A percentile compares a stretch with the other conserved stretches of the same genome.
Conservation (phyloP, 1,140 invertebrate genomes). For the Probaryconus sp. region DNA sequence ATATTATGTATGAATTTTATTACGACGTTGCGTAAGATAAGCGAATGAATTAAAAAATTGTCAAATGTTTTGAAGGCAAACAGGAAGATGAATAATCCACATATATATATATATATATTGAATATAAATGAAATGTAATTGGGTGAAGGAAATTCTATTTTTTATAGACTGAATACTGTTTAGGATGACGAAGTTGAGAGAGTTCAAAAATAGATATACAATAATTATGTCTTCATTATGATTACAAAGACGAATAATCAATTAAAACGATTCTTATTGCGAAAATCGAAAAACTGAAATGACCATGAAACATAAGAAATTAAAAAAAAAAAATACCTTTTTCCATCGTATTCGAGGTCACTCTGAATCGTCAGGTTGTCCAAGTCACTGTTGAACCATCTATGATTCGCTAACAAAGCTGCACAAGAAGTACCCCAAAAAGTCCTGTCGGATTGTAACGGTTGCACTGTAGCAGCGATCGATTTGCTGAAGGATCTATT, state of each 20-base stretch:
- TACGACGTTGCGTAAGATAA: constrained; percentile 5
- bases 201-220: background rate
- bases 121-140: constrained; percentile 3
- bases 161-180: no score
- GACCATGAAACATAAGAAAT: no score
- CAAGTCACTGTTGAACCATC: constrained; percentile 73
- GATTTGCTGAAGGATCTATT: constrained; percentile 73
- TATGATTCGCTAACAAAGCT: constrained; percentile 72
- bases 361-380: constrained; percentile 65
- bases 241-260: no score
- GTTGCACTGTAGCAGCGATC: constrained; percentile 43
- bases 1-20: constrained; percentile 14
- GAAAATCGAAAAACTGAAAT: no score
- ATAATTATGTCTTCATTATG: no score
- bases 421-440: constrained; percentile 75
- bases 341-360: constrained; percentile 72
- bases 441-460: constrained; percentile 68
- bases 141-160: constrained; percentile 1
- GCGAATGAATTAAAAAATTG: no score
- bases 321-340: constrained; percentile 65
- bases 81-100: constrained; percentile 17
- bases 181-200: no score
- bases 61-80: constrained; percentile 28
- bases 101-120: no score
- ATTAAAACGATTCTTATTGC: no score